Conservation (phyloP, 2,113 vertebrate species). For the Rhinichthys klamathensis region DNA sequence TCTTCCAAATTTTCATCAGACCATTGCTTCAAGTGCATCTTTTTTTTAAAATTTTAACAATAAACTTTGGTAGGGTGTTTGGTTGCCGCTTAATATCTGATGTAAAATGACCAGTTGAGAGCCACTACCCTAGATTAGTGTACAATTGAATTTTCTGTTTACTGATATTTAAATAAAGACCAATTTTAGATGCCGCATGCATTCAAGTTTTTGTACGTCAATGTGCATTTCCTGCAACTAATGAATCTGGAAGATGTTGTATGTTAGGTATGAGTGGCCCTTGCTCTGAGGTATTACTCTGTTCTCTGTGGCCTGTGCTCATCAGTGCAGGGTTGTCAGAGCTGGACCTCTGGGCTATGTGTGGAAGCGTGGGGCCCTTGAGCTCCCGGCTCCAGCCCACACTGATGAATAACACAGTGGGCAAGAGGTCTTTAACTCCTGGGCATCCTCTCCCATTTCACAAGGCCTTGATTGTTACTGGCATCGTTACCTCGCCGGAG, state of each 20-base stretch:
- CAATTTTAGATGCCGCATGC: not conserved
- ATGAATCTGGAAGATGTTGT: slow-evolving; percentile 47
- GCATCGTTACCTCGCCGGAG: slow-evolving; percentile 63
- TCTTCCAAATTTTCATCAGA: no score
- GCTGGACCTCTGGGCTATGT: slow-evolving; percentile 41
- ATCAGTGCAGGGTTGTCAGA: slow-evolving; percentile 16
- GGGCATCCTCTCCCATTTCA: slow-evolving; percentile 74
- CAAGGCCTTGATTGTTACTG: slow-evolving; percentile 68
- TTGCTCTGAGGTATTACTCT: slow-evolving; percentile 26
- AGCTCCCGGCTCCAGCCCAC: slow-evolving; percentile 39
- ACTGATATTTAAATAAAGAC: no score
- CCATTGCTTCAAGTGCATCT: not conserved
- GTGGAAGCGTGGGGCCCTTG: slow-evolving; percentile 34
- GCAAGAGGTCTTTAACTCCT: slow-evolving; percentile 74
- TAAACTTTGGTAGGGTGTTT: not conserved
- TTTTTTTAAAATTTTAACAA: not conserved
- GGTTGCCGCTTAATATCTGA: not conserved
- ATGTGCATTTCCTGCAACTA: slow-evolving; percentile 51
- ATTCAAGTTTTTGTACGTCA: not conserved
- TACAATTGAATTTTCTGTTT: not conserved
- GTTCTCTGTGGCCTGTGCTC: slow-evolving; percentile 19
- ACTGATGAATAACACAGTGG: slow-evolving; percentile 69
- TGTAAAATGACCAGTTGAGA: not conserved
- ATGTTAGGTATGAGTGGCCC: slow-evolving; percentile 21
- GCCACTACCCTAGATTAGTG: not conserved